phyloP scores from a whole-genome alignment of 1,140 invertebrate species.

The Drosophila pectinifera region DNA sequence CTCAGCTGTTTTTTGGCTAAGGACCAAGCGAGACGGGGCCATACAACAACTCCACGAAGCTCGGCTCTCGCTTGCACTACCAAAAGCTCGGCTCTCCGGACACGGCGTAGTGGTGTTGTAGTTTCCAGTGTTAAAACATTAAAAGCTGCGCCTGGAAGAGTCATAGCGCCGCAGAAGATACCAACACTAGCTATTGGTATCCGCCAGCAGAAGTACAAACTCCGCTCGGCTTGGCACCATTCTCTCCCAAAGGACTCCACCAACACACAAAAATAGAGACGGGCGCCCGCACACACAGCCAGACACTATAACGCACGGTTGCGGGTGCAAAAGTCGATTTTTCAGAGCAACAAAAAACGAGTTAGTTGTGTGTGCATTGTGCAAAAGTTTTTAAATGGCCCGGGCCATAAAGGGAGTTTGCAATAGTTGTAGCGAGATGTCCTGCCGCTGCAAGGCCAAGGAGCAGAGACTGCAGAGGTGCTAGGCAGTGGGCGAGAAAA shows the following conservation, averaged over 20 bases:
- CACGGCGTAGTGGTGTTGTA: conserved; percentile 9
- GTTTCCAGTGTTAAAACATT: conserved; percentile 79
- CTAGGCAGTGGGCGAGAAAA: conserved; percentile 73
- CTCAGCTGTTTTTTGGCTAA: conserved; percentile 56
- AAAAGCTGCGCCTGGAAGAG: conserved; percentile 75
- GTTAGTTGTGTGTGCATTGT: conserved; percentile 54
- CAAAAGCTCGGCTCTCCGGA: conserved; percentile 51
- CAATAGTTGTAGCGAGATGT: conserved; percentile 33
- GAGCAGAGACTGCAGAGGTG: conserved; percentile 30
- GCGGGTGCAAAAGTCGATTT: conserved; percentile 74
- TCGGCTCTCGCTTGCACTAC: conserved; percentile 30
- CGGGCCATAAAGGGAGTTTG: conserved; percentile 44
- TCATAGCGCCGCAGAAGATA: conserved; percentile 68
- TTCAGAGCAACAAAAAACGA: conserved; percentile 65
- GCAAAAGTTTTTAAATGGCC: conserved; percentile 74
- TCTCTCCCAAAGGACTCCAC: conserved; percentile 51
- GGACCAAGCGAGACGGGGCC: conserved; percentile 46
- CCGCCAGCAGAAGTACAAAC: conserved; percentile 57
- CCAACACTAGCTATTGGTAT: conserved; percentile 82
- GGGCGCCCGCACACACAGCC: conserved; percentile 18
- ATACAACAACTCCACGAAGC: conserved; percentile 14
- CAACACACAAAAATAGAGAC: conserved; percentile 6
- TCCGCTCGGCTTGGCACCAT: conserved; percentile 75
- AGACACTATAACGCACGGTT: conserved; percentile 27
- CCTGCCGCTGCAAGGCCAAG: conserved; percentile 24